A percentile compares a stretch with the other conserved stretches of the same genome.
Conservation (phyloP, 2,113 vertebrate genomes). For the Potamarius usumacintae region DNA sequence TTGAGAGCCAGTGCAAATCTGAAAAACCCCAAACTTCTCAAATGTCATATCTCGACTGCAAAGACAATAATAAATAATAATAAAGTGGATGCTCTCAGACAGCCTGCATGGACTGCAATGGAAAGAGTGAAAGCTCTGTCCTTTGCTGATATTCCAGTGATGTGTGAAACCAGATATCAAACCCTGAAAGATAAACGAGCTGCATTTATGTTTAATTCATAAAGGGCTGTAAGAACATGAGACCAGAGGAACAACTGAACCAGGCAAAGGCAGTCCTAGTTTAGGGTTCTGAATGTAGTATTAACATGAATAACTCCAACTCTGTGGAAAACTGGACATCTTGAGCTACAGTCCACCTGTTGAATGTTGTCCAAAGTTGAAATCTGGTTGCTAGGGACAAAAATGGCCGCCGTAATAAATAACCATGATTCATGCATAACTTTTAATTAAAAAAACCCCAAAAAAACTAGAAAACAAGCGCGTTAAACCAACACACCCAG, state of each 20-base stretch:
- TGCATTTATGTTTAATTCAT: conserved; percentile 44
- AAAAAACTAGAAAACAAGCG: background rate
- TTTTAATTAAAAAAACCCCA: background rate
- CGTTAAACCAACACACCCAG: too few relatives aligned
- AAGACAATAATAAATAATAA: background rate
- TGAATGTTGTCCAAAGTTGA: background rate
- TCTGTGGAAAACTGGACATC: background rate
- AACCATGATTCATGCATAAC: too few relatives aligned
- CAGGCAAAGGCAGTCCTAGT: background rate
- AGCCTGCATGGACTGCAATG: conserved; percentile 10
- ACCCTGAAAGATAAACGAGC: conserved; percentile 18
- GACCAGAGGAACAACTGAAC: background rate
- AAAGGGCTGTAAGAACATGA: background rate
- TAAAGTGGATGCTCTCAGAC: background rate
- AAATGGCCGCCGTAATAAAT: background rate
- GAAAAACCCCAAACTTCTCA: background rate
- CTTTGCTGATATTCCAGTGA: conserved; percentile 41
- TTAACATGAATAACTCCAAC: background rate
- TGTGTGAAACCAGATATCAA: conserved; percentile 46
- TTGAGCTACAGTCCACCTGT: background rate
- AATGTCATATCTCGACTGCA: conserved; percentile 3
- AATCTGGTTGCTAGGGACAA: background rate
- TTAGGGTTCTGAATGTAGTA: background rate
- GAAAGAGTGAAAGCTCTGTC: conserved; percentile 45
- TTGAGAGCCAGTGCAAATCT: conserved; percentile 22